Evolutionary conservation across 2,797 vertebrate genomes (phyloP).

Genomic region (Gymnothorax javanicus): DNA sequence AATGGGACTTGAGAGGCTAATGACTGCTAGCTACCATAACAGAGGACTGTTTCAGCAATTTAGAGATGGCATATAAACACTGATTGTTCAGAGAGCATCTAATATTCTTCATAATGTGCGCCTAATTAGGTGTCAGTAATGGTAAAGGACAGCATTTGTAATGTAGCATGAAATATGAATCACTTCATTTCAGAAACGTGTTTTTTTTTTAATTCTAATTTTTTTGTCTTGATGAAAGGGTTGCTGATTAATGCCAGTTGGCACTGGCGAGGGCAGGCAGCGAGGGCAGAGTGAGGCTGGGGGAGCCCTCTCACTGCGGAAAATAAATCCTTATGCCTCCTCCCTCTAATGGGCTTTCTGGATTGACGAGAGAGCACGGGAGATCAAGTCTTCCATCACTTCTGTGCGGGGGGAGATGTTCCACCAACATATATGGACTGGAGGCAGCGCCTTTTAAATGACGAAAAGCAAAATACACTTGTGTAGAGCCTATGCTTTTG

Average conservation of each 20-base stretch:
- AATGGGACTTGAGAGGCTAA: conserved; percentile 32
- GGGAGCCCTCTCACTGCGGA: conserved; percentile 12
- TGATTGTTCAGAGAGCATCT: conserved; percentile 27
- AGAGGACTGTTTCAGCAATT: not conserved
- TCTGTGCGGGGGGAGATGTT: conserved; percentile 35
- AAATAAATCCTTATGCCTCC: conserved; percentile 63
- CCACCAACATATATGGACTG: not conserved
- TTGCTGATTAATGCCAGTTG: conserved; percentile 60
- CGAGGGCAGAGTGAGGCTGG: conserved; percentile 39
- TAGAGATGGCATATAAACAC: conserved; percentile 19
- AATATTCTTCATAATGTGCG: conserved; percentile 57
- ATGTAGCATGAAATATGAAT: conserved; percentile 75
- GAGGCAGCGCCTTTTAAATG: not conserved
- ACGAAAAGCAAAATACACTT: not conserved
- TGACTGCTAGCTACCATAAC: not conserved
- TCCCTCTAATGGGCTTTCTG: conserved; percentile 67
- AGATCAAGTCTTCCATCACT: conserved; percentile 70
- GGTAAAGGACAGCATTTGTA: conserved; percentile 73
- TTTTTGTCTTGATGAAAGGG: conserved; percentile 32
- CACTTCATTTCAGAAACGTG: conserved; percentile 61
- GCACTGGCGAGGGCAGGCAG: conserved; percentile 54
- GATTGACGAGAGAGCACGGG: conserved; percentile 69
- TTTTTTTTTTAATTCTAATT: conserved; percentile 21
- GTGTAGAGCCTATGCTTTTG: too few relatives aligned
- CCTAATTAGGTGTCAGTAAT: conserved; percentile 69